phyloP scores from a whole-genome alignment of 2,797 vertebrate species.

The Hylomyscus alleni region DNA sequence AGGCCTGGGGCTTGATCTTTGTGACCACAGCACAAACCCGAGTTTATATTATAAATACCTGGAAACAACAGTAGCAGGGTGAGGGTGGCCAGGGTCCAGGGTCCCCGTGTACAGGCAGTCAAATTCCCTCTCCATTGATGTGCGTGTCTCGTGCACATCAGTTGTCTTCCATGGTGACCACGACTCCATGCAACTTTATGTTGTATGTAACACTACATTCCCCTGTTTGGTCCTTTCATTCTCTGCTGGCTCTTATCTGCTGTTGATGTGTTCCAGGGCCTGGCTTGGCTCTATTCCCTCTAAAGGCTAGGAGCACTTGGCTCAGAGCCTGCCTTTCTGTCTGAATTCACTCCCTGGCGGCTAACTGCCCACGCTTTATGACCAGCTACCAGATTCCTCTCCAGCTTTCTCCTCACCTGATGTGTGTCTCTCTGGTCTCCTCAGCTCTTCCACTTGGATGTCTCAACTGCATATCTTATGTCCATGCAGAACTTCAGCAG shows the following conservation, averaged over 20 bases:
- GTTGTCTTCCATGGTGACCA: background rate
- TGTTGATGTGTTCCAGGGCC: background rate
- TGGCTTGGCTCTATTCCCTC: background rate
- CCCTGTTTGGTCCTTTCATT: background rate
- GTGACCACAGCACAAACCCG: background rate
- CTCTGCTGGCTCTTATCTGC: background rate
- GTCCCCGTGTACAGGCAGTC: background rate
- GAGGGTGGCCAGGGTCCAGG: background rate
- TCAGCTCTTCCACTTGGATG: background rate
- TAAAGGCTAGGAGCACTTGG: background rate
- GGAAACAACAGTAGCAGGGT: constrained; percentile 12
- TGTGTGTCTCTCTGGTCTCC: background rate
- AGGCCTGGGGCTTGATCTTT: background rate
- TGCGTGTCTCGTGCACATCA: background rate
- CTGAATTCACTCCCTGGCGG: background rate
- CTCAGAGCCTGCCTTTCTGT: background rate
- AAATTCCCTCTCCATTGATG: rapidly evolving
- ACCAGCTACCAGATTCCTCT: background rate
- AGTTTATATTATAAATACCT: background rate
- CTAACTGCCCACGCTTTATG: background rate
- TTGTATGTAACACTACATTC: background rate
- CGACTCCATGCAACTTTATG: background rate
- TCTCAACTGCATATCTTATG: background rate
- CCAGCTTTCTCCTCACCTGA: background rate
- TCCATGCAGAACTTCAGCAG: background rate